Conservation (phyloP, 2,888 invertebrate species). For the Pilophorus perplexus region DNA sequence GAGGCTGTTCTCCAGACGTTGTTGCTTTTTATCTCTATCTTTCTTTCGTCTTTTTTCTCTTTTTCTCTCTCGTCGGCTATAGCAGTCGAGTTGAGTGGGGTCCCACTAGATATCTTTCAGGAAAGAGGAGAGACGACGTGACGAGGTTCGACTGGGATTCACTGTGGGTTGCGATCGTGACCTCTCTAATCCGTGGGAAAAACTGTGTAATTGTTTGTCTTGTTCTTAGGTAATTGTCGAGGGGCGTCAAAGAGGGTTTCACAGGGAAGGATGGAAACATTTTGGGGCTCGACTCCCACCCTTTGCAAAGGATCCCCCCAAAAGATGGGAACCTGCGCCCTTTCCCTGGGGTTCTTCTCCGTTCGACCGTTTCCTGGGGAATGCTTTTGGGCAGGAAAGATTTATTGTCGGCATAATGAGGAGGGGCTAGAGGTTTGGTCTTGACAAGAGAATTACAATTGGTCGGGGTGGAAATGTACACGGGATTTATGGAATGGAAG, state of each 20-base stretch:
- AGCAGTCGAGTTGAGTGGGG: slow-evolving; percentile 7
- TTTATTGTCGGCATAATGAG: slow-evolving; percentile 23
- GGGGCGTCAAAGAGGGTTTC: slow-evolving; percentile 1
- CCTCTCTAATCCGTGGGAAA: slow-evolving; percentile 40
- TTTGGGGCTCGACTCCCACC: background rate
- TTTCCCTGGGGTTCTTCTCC: background rate
- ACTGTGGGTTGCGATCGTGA: slow-evolving; percentile 32
- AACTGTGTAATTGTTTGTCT: slow-evolving; percentile 40
- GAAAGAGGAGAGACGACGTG: slow-evolving; percentile 26
- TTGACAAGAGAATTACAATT: slow-evolving; percentile 7
- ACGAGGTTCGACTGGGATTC: slow-evolving; percentile 32
- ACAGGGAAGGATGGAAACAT: background rate
- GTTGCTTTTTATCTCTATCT: background rate
- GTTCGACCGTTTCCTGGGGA: slow-evolving; percentile 15
- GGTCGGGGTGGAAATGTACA: background rate
- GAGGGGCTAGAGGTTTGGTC: slow-evolving; percentile 3
- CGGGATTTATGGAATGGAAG: slow-evolving; percentile 5
- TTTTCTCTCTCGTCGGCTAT: background rate
- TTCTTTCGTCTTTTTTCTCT: background rate
- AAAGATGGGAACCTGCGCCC: too few relatives aligned
- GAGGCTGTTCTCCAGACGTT: too few relatives aligned
- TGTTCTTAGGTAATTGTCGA: slow-evolving; percentile 37
- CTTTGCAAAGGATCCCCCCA: background rate
- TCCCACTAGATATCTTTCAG: background rate
- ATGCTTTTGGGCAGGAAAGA: slow-evolving; percentile 3